phyloP scores from a whole-genome alignment of 2,113 vertebrate species.

The Pygoscelis antarcticus region DNA sequence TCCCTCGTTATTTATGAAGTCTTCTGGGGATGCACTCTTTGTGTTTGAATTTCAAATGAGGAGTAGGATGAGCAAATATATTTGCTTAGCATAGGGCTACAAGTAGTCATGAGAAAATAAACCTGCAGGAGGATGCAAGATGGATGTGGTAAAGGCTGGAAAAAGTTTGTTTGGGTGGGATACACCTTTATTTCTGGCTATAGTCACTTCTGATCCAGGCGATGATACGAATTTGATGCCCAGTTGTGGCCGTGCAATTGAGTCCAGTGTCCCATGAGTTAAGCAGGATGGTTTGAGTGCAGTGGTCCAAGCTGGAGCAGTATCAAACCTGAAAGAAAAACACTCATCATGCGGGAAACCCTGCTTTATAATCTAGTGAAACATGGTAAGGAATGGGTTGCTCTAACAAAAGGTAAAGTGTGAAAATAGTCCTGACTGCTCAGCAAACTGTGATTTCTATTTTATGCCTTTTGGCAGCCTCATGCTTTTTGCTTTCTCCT shows the following conservation, averaged over 20 bases:
- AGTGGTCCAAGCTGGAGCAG: background rate
- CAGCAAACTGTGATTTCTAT: background rate
- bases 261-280: background rate
- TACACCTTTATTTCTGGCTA: background rate
- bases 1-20: background rate
- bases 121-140: background rate
- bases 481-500: background rate
- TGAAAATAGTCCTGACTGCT: background rate
- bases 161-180: background rate
- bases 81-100: background rate
- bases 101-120: background rate
- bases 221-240: background rate
- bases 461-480: constrained; percentile 30
- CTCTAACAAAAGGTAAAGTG: background rate
- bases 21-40: background rate
- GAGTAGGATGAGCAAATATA: background rate
- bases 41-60: constrained; percentile 11
- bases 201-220: background rate
- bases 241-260: background rate
- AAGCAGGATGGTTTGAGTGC: background rate
- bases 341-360: background rate
- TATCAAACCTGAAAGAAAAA: background rate
- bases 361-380: background rate
- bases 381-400: background rate
- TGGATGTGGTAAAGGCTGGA: background rate